phyloP scores from a whole-genome alignment of 92 coral and sea anemone genomes.

The Actinernus sp. region DNA sequence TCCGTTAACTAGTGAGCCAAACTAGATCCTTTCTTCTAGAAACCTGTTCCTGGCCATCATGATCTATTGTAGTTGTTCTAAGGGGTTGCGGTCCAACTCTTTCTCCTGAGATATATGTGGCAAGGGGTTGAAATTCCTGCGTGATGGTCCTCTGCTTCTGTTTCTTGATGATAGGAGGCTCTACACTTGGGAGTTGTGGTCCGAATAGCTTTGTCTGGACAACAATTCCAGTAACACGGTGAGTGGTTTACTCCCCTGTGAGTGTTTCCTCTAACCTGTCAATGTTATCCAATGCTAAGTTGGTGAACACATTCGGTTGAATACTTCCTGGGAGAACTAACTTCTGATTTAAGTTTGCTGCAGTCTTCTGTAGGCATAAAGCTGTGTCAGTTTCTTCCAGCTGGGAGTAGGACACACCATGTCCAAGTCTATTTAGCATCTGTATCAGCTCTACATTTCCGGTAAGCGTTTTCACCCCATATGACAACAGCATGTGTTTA shows the following conservation, averaged over 20 bases:
- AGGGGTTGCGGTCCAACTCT: conserved; percentile 26
- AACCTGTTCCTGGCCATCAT: too few relatives aligned
- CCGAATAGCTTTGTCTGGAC: conserved; percentile 60
- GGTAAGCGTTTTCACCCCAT: conserved; percentile 54
- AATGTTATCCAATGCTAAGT: conserved; percentile 65
- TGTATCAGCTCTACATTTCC: conserved; percentile 57
- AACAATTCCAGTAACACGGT: conserved; percentile 50
- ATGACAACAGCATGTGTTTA: conserved; percentile 47
- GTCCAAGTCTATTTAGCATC: conserved; percentile 53
- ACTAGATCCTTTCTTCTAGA: too few relatives aligned
- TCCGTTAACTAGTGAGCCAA: too few relatives aligned
- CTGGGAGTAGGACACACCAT: too few relatives aligned
- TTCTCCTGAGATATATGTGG: conserved; percentile 15
- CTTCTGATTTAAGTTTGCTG: conserved; percentile 31
- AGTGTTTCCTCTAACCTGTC: conserved; percentile 52
- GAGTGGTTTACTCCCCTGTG: conserved; percentile 47
- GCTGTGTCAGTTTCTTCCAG: too few relatives aligned
- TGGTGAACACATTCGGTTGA: conserved; percentile 47
- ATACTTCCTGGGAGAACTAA: conserved; percentile 42
- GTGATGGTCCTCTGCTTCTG: conserved; percentile 40
- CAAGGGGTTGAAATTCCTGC: conserved; percentile 8
- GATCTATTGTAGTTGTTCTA: too few relatives aligned
- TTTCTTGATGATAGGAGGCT: conserved; percentile 22
- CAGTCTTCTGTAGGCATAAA: too few relatives aligned
- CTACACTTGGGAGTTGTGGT: conserved; percentile 18